Evolutionary conservation across 30 jellyfish, hydroid and myxozoan genomes (phyloP).

Genomic region (Calvadosia cruxmelitensis): DNA sequence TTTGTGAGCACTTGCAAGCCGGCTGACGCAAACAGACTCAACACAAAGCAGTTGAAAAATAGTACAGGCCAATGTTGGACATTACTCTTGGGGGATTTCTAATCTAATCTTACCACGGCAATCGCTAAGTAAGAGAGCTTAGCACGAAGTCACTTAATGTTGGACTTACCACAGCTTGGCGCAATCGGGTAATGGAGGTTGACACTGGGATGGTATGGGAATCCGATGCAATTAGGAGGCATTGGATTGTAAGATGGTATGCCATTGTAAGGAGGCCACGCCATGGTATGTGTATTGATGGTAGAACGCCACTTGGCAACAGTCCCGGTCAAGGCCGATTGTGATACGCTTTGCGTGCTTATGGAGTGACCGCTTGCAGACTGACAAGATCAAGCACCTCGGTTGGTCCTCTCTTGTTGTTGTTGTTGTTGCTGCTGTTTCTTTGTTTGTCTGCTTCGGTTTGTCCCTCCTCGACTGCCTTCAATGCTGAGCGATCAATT

Average conservation of each 20-base stretch:
- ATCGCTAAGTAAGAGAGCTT: not conserved
- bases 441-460: no score
- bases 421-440: not conserved
- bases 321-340: not conserved
- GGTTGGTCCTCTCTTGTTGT: no score
- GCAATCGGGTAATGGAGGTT: conserved; percentile 92
- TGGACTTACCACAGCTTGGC: conserved; percentile 88
- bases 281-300: conserved; percentile 32
- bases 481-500: no score
- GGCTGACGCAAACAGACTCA: no score
- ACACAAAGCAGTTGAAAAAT: no score
- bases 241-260: conserved; percentile 87
- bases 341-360: not conserved
- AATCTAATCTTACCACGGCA: not conserved
- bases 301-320: not conserved
- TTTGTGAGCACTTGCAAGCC: no score
- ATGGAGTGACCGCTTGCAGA: not conserved
- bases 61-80: no score
- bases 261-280: conserved; percentile 94
- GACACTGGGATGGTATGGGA: conserved; percentile 96
- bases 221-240: conserved; percentile 89
- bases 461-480: no score
- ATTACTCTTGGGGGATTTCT: not conserved
- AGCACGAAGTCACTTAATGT: not conserved
- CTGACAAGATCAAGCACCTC: no score